phyloP scores from a whole-genome alignment of 1,140 invertebrate species.

The Galendromus occidentalis region DNA sequence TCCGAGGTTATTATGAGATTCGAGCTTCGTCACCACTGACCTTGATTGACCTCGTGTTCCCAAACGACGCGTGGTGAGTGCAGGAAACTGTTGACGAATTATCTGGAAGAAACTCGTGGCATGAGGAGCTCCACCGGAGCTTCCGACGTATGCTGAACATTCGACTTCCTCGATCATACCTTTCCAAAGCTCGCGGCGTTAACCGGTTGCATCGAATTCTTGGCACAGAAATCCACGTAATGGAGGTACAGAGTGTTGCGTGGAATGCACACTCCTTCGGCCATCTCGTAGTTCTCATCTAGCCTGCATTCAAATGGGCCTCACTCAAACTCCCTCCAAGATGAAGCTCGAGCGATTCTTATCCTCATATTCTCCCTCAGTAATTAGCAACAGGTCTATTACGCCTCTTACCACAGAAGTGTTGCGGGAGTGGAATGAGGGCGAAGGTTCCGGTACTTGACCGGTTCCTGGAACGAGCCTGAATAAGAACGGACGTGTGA shows the following conservation, averaged over 20 bases:
- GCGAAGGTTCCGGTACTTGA: conserved; percentile 18
- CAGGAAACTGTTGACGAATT: conserved; percentile 36
- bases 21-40: conserved; percentile 20
- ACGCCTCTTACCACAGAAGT: conserved; percentile 29
- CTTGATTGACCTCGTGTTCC: conserved; percentile 38
- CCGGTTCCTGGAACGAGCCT: not conserved
- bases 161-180: conserved; percentile 22
- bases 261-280: conserved; percentile 38
- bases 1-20: not conserved
- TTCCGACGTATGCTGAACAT: not conserved
- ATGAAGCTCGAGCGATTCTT: too few species aligned
- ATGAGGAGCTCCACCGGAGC: not conserved
- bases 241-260: conserved; percentile 35
- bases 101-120: conserved; percentile 26
- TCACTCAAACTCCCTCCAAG: not conserved
- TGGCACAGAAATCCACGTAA: conserved; percentile 36
- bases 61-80: conserved; percentile 34
- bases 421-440: conserved; percentile 38
- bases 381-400: too few species aligned
- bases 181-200: conserved; percentile 40
- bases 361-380: too few species aligned
- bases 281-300: conserved; percentile 37
- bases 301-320: conserved; percentile 29
- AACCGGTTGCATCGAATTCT: conserved; percentile 33
- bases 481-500: not conserved